Base-by-base conservation (phyloP, 2,113 vertebrate genomes). In the Corvus hawaiiensis region DNA sequence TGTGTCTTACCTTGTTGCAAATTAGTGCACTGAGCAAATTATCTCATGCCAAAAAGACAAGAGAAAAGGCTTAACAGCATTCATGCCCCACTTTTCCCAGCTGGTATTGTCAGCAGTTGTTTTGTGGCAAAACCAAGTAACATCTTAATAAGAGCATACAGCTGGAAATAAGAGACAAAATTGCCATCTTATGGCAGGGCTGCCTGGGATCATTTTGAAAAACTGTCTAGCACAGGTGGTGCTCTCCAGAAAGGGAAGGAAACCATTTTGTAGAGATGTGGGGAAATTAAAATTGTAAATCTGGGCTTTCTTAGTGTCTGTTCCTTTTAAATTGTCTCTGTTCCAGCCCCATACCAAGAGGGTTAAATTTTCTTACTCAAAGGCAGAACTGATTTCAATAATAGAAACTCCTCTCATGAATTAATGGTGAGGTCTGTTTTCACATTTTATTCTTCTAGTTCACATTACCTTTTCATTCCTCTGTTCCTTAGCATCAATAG, bases 1-100 rank as follows among this genome's bases (percentile, higher is more conserved):
- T 86, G 67, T 77, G 67, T 73, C 63, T 88, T 92, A 77, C 64
- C 90, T 95, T 74, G 61, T 71, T 90, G 74, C 51, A 89, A 95
- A 96, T 89, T 88, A 93, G 80, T 56, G 81, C 46, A 56, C 51
- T 46, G 52, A 61, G 78, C 32, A 95, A 94, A 94, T 89, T 87
- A 95, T 68, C 46, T 52, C 51, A 69, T 11, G 9, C 75, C 16
- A 6, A 77, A 93, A 79, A 85, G 88, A 81, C 61, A 69, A 77
- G 66, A 96, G 59, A 92, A 68, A 82, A 89, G 41, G 39, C 58
- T 96, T 49, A 80, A 72, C 56, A 43, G 52, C 75, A 95, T 49
- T 62, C 44, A 32, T 51, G 33, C 30, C 84, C 73, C 39, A 61
- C 58, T 56, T 75, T 78, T 90, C 90, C 80, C 87, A 68, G 35